phyloP scores from a whole-genome alignment of 2,797 vertebrate species.

The Erithacus rubecula region DNA sequence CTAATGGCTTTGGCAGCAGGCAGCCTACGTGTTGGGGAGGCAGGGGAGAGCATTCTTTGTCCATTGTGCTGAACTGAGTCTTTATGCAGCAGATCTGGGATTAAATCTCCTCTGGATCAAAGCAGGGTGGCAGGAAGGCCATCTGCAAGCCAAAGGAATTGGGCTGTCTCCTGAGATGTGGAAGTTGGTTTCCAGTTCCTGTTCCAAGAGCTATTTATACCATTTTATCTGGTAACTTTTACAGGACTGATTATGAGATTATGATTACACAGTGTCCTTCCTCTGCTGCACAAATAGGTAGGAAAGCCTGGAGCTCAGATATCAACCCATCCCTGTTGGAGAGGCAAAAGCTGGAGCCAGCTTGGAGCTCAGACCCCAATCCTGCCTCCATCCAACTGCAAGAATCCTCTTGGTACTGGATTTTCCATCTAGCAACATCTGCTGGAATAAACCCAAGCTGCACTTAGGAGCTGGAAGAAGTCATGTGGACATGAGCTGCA shows the following conservation, averaged over 20 bases:
- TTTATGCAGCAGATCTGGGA: neutral
- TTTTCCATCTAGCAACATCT: slow-evolving; percentile 27
- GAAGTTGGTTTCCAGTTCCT: slow-evolving; percentile 36
- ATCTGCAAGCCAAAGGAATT: neutral
- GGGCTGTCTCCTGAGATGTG: neutral
- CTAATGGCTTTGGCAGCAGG: slow-evolving; percentile 52
- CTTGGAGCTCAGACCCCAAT: neutral
- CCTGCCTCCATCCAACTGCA: neutral
- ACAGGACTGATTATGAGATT: neutral
- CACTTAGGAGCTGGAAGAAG: neutral
- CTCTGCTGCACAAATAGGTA: neutral
- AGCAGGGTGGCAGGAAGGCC: neutral
- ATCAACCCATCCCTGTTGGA: accelerated
- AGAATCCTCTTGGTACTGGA: neutral
- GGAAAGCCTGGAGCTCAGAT: neutral
- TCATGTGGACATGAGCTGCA: neutral
- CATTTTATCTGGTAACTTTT: neutral
- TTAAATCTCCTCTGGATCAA: neutral
- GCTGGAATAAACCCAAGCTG: slow-evolving; percentile 13
- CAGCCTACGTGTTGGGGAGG: slow-evolving; percentile 14
- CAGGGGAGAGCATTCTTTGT: neutral
- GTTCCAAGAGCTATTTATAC: slow-evolving; percentile 44
- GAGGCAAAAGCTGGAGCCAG: neutral
- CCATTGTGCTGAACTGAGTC: neutral
- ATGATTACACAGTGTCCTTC: neutral